Percentiles rank a stretch among this genome's conserved stretches.
These are phyloP conservation scores for Sciurus niger DNA, from an alignment of 2,113 vertebrate genomes.

Conservation along the genomic window DNA sequence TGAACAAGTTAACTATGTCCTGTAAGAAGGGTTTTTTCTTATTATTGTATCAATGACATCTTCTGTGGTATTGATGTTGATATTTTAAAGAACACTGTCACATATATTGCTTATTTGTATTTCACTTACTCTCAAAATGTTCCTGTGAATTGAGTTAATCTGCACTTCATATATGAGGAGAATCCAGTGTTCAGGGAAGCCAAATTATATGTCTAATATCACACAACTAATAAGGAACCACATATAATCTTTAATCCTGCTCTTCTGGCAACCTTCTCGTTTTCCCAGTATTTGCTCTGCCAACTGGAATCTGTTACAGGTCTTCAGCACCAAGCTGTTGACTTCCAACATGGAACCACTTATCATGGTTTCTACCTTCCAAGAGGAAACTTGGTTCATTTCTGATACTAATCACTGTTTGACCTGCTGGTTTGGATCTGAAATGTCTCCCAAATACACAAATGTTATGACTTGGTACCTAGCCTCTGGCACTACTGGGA, in stretches of 20 bases:
- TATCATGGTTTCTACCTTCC: neutral
- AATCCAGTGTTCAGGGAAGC: neutral
- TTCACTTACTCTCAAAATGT: slow-evolving; percentile 9
- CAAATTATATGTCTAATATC: neutral
- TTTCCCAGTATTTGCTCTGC: neutral
- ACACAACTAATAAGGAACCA: neutral
- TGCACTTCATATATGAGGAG: neutral
- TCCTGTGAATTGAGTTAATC: neutral
- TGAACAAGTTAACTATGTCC: neutral
- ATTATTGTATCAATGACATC: neutral
- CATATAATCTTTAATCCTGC: neutral
- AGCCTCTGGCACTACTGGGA: too few relatives aligned
- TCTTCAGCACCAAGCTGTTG: neutral
- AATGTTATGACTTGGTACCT: neutral
- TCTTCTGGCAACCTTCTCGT: neutral
- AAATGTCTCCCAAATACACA: neutral
- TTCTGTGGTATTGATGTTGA: neutral
- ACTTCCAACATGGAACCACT: neutral
- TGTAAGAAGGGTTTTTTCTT: neutral
- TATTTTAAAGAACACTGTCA: neutral
- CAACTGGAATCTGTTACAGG: neutral
- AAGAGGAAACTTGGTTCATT: neutral
- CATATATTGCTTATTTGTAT: neutral
- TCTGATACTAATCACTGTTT: neutral
- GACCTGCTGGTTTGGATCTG: neutral